Evolutionary conservation across 2,888 invertebrate species (phyloP).

Genomic region (Tridacna gigas): DNA sequence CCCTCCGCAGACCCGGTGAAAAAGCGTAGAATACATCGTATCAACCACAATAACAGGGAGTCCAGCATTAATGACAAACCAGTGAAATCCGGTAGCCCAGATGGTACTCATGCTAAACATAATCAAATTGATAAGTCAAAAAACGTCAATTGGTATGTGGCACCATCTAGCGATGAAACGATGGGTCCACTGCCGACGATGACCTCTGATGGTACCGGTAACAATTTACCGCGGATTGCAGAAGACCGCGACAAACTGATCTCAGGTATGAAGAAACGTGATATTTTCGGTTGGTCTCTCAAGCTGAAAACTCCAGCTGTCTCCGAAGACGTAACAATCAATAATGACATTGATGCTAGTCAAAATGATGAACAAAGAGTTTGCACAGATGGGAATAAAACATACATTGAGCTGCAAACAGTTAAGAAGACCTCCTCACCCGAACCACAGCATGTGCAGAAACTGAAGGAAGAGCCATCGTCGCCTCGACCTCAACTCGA

Average conservation of each 20-base stretch:
- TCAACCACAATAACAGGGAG: slow-evolving; percentile 16
- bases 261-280: slow-evolving; percentile 58
- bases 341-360: slow-evolving; percentile 12
- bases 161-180: neutral
- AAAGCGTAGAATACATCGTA: slow-evolving; percentile 49
- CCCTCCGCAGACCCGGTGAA: slow-evolving; percentile 55
- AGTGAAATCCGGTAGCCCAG: slow-evolving; percentile 21
- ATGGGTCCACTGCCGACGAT: neutral
- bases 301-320: slow-evolving; percentile 45
- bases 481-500: neutral
- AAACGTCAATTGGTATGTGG: neutral
- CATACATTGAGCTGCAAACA: slow-evolving; percentile 63
- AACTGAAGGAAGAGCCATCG: neutral
- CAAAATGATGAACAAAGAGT: slow-evolving; percentile 26
- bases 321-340: neutral
- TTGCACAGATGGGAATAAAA: slow-evolving; percentile 61
- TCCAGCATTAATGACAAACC: neutral
- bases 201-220: neutral
- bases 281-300: slow-evolving; percentile 64
- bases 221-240: neutral
- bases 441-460: too few relatives aligned
- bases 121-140: neutral
- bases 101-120: neutral
- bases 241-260: slow-evolving; percentile 53
- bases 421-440: slow-evolving; percentile 32